Base-by-base conservation (phyloP, 2,113 vertebrate species). In the Anser brachyrhynchus region DNA sequence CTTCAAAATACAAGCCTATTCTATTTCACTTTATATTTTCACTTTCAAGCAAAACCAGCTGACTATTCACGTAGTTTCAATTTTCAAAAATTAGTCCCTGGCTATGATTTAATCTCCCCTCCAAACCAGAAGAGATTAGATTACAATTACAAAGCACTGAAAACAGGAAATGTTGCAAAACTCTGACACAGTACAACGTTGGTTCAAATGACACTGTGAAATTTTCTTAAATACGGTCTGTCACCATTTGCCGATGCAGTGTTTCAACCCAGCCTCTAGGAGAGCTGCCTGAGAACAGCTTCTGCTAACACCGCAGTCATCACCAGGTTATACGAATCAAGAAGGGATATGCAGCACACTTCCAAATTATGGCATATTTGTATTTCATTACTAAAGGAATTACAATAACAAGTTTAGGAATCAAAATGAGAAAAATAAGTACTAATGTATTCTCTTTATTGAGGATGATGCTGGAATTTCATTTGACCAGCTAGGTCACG, bases 121-220 rank as follows among this genome's bases (percentile, higher is more conserved):
- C n/a, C 69, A 93, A 93, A 95, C 46, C 64, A 93, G 41, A 80
- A 71, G 76, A 88, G 62, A 94, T 95, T 92, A 94, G 93, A 93
- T 91, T 94, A 94, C 91, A 96, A 91, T 93, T 93, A 92, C 52
- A 77, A 90, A 90, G 88, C 93, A 92, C 72, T 7, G 1, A 94
- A 96, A 96, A 61, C 92, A 95, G 96, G 93, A 95, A 93, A 93
- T 75, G 82, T 90, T 91, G 90, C 49, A 96, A 96, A 95, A 95
- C 76, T 86, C 87, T 81, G 88, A 94, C 93, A 91, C 49, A 78
- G 19, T 96, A 86, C 86, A 52, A 92, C 6, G 16, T 41, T 49
- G 39, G 52, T 90, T 92, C 92, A 84, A 95, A 86, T 84, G 82
- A 80, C 76, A 84, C 51, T 7, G 26, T 86, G 72, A 82, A 80